Evolutionary conservation across 2,113 vertebrate genomes (phyloP).

Genomic region (Dascyllus trimaculatus): DNA sequence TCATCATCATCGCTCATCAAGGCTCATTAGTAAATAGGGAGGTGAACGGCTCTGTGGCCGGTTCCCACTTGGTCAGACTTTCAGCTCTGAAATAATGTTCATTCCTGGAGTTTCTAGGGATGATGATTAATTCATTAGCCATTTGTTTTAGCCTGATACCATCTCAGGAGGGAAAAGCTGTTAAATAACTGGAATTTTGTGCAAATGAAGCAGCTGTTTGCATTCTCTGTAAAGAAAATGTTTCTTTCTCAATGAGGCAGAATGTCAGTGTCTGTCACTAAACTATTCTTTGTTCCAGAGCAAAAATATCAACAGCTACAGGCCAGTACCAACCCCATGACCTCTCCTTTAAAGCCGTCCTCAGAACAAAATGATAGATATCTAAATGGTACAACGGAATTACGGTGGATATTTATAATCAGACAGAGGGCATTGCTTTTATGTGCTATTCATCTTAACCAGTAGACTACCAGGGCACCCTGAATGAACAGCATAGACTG

Average conservation of each 20-base stretch:
- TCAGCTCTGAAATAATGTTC: not conserved
- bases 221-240: too few species aligned
- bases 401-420: too few species aligned
- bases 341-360: not conserved
- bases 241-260: too few species aligned
- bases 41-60: too few species aligned
- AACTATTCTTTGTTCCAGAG: not conserved
- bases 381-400: too few species aligned
- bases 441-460: too few species aligned
- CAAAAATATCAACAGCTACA: not conserved
- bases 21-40: not conserved
- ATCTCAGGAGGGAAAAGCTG: too few species aligned
- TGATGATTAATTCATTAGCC: not conserved
- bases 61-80: not conserved
- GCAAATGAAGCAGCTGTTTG: not conserved
- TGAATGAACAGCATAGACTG: too few species aligned
- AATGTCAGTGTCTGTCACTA: too few species aligned
- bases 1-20: conserved; percentile 1
- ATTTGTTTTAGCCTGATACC: not conserved
- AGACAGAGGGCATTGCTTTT: too few species aligned
- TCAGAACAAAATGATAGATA: too few species aligned
- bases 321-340: not conserved
- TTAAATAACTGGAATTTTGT: not conserved
- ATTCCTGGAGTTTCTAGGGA: not conserved
- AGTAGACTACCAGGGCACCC: too few species aligned